Evolutionary conservation across 2,797 vertebrate species (phyloP), one percentile per base, ranked within the genome.

Genomic region (Bryconaethiops microstoma): DNA sequence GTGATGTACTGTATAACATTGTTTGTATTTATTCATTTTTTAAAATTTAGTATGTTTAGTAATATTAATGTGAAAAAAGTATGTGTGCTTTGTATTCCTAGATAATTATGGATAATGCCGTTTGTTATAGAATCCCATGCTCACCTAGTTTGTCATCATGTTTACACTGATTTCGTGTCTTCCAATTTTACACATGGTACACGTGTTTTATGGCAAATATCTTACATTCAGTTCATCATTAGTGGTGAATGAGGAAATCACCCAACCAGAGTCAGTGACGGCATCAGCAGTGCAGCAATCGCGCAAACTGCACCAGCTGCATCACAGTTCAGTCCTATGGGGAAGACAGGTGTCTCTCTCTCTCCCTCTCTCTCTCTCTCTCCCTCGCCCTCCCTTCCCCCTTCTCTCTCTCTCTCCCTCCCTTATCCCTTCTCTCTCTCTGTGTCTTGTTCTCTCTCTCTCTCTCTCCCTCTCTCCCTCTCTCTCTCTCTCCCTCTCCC

Each of bases 331-430:
- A 17, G 68, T 1, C 23, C 67, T 74, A 55, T 59, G 72, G 57
- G 67, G 77, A 57, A 55, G 54, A 70, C 64, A 63, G 63, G 57
- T 83, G 62, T 78, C 42, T 63, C 74, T 63, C 77, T 74, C 10
- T 60, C 39, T 72, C 25, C 7, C 40, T 71, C 14, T 40, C 62
- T 59, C 35, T 74, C 57, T 63, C 55, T 35, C 35, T 35, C 35
- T 35, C 29, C 3, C 29, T 29, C 29, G 1, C 29, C 29, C 29
- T 29, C 3, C 29, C 29, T 29, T 29, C 3, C 29, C 3, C 3
- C 3, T 3, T 29, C 35, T 35, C 35, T 35, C 35, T 35, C 35
- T 35, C 35, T 35, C 35, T 2, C 35, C 4, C 35, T 35, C 4
- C 35, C 35, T 29, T 29, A 1, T 3, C 35, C 2, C 35, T 35